Percentiles rank a stretch among this genome's conserved stretches.
Evolutionary conservation across 2,113 vertebrate genomes (phyloP).

Genomic region (Rhizomys pruinosus): DNA sequence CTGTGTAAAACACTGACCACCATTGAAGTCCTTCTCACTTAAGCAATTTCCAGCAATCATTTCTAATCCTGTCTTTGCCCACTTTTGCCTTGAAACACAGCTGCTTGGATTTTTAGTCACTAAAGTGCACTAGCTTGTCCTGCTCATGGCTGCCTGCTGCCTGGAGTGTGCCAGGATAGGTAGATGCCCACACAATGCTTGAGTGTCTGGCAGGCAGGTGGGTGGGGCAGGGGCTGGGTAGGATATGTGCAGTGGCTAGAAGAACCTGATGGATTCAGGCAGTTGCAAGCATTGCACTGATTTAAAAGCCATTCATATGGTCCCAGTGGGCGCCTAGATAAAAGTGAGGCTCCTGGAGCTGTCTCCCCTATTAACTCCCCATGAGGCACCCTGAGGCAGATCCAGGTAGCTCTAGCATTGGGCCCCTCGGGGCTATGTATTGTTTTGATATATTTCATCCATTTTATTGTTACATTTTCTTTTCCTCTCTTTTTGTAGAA

Average conservation of each 20-base stretch:
- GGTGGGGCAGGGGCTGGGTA: neutral
- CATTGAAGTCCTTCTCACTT: slow-evolving; percentile 18
- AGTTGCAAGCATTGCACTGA: neutral
- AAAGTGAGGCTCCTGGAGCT: neutral
- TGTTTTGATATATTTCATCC: slow-evolving; percentile 88
- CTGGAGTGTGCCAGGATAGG: neutral
- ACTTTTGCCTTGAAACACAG: slow-evolving; percentile 66
- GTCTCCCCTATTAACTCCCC: neutral
- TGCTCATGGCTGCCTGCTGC: slow-evolving; percentile 50
- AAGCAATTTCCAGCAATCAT: slow-evolving; percentile 36
- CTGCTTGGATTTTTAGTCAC: slow-evolving; percentile 68
- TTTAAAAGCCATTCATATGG: slow-evolving; percentile 20
- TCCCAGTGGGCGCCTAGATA: neutral
- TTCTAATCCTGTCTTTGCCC: slow-evolving; percentile 65
- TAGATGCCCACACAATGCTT: neutral
- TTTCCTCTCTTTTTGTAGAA: slow-evolving; percentile 96
- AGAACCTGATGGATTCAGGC: neutral
- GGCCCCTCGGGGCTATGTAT: slow-evolving; percentile 81
- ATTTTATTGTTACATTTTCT: slow-evolving; percentile 90
- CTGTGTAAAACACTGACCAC: slow-evolving; percentile 28
- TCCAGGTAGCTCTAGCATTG: slow-evolving; percentile 55
- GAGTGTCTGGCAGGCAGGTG: neutral
- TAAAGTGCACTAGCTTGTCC: slow-evolving; percentile 49
- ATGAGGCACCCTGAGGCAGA: neutral
- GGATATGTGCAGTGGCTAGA: neutral